Conservation (phyloP, 2,888 invertebrate species). For the Hirtodrosophila cameraria region DNA sequence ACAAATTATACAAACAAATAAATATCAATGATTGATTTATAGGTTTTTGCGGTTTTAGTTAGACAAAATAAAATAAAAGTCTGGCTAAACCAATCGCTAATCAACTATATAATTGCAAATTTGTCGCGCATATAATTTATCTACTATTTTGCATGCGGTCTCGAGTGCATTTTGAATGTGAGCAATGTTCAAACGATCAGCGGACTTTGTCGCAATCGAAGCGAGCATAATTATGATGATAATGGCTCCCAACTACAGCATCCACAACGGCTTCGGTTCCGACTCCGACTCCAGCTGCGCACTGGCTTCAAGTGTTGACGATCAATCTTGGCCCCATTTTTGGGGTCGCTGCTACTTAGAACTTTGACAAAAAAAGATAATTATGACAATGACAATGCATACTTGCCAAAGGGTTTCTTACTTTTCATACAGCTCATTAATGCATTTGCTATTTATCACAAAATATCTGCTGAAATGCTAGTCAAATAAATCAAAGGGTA, state of each 20-base stretch:
- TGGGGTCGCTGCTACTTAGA: slow-evolving; percentile 13
- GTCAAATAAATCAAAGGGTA: too few relatives aligned
- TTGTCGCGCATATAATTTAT: slow-evolving; percentile 43
- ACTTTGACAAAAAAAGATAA: slow-evolving; percentile 38
- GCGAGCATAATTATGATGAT: slow-evolving; percentile 48
- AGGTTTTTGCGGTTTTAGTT: too few relatives aligned
- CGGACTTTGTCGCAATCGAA: slow-evolving; percentile 58
- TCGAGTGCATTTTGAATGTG: slow-evolving; percentile 20
- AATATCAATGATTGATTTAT: too few relatives aligned
- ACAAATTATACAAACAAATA: slow-evolving; percentile 10
- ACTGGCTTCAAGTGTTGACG: slow-evolving; percentile 56
- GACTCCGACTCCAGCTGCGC: slow-evolving; percentile 3
- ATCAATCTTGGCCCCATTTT: slow-evolving; percentile 63
- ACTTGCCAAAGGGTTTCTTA: neutral
- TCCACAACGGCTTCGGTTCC: too few relatives aligned
- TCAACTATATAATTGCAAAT: too few relatives aligned
- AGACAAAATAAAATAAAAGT: neutral
- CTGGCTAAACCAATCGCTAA: too few relatives aligned
- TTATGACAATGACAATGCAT: slow-evolving; percentile 4
- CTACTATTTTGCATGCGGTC: slow-evolving; percentile 63
- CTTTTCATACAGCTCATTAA: too few relatives aligned
- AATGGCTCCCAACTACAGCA: slow-evolving; percentile 32
- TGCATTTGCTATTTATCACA: too few relatives aligned
- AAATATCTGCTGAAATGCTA: too few relatives aligned
- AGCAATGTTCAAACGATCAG: slow-evolving; percentile 54